These are phyloP conservation scores for Drosophila pachea DNA, from an alignment of 1,140 invertebrate genomes.

Conservation along the genomic window DNA sequence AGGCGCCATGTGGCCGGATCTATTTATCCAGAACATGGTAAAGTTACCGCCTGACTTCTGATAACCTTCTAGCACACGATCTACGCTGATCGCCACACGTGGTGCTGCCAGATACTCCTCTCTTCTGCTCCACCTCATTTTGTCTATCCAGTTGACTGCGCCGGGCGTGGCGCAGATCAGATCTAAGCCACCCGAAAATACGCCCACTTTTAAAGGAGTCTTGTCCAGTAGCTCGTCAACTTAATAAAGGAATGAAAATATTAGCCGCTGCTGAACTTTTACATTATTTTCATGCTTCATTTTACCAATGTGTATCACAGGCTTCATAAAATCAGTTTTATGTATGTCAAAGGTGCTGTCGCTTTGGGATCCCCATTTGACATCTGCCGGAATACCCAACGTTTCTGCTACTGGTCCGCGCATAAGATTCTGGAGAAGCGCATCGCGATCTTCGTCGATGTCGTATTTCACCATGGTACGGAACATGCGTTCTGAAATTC, in stretches of 20 bases:
- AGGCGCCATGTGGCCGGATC: slow-evolving; percentile 83
- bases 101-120: slow-evolving; percentile 80
- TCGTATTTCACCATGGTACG: slow-evolving; percentile 63
- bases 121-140: slow-evolving; percentile 83
- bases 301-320: slow-evolving; percentile 84
- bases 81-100: slow-evolving; percentile 81
- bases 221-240: slow-evolving; percentile 85
- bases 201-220: slow-evolving; percentile 79
- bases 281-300: slow-evolving; percentile 23
- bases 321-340: slow-evolving; percentile 90
- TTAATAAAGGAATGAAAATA: slow-evolving; percentile 50
- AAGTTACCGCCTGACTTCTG: slow-evolving; percentile 85
- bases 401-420: slow-evolving; percentile 84
- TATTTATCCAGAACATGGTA: slow-evolving; percentile 86
- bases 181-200: slow-evolving; percentile 81
- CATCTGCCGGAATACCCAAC: slow-evolving; percentile 82
- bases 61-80: slow-evolving; percentile 83
- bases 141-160: slow-evolving; percentile 85
- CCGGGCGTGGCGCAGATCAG: slow-evolving; percentile 86
- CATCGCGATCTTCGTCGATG: slow-evolving; percentile 65
- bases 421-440: slow-evolving; percentile 83
- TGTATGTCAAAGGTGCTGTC: slow-evolving; percentile 83
- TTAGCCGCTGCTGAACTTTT: slow-evolving; percentile 38
- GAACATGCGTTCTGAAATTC: slow-evolving; percentile 52
- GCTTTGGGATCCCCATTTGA: slow-evolving; percentile 83